Base-by-base conservation (phyloP, 2,888 invertebrate species). In the Scelioninae gen. 2 region DNA sequence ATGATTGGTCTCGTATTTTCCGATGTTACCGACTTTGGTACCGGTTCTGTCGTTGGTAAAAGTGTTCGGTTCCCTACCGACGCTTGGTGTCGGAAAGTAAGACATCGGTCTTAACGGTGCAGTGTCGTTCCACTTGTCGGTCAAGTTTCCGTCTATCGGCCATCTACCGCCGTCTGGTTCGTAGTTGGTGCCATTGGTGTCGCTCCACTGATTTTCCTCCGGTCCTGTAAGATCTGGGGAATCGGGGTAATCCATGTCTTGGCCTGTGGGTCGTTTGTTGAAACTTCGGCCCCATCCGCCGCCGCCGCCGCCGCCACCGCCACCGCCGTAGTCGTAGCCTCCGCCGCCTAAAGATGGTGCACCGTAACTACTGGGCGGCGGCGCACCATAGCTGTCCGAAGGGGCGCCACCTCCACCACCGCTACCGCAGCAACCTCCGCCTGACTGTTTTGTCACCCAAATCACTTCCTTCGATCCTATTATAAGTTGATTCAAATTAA, bases 221-320 rank as follows among this genome's bases (percentile, higher is more conserved):
- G 55, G 48, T 18, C 11, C 67, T 0, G 57, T 31, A 1, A 46
- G 31, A 22, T 45, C 43, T 33, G 43, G 61, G 1, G 18, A 1
- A 3, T 69, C 69, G 3, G 50, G 81, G 73, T 74, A 71, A 55
- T 74, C 74, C 10, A 78, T 18, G 13, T 67, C 85, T 46, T 53
- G 16, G 82, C 52, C 82, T 78, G 74, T 87, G 84, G 53, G 76
- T 9, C 77, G 76, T 65, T 87, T 81, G 63, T 85, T 85, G 53
- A 88, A 88, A 78, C 88, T 89, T 46, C 89, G 86, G 50, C 89
- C 88, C 84, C 88, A 89, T 6, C 88, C 87, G 6, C 87, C 86
- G 0, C 88, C 87, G 2, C 83, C 82, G 4, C 81, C 80, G 0
- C 81, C 79, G 1, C 85, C 87, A 0, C 87, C 87, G 1, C 81